Percentiles rank a stretch among this genome's conserved stretches.
Evolutionary conservation across 1,140 invertebrate species (phyloP).

Genomic region (Mylabris phalerata): DNA sequence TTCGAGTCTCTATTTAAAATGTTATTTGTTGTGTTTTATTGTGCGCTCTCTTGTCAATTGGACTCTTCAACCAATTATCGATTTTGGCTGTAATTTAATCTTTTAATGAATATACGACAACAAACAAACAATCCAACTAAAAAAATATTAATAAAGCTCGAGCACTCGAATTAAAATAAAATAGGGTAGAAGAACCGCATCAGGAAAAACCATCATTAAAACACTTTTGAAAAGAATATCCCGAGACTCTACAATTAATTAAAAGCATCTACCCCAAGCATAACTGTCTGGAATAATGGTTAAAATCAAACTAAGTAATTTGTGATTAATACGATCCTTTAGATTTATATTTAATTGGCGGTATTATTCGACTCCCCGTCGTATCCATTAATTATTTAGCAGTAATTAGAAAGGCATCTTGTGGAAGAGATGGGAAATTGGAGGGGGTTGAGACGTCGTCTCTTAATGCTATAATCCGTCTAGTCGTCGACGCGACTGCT

Average conservation of each 20-base stretch:
- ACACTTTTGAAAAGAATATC: neutral
- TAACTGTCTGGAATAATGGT: constrained; percentile 15
- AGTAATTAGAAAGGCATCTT: constrained; percentile 16
- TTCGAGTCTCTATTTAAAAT: constrained; percentile 11
- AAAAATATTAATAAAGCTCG: neutral
- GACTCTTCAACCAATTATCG: neutral
- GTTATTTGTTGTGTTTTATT: constrained; percentile 6
- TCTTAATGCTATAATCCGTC: constrained; percentile 13
- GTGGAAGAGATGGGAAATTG: neutral
- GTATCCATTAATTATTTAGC: constrained; percentile 18
- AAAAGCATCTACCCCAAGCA: constrained; percentile 3
- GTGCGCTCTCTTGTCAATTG: neutral
- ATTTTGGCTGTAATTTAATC: neutral
- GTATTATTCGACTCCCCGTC: constrained; percentile 19
- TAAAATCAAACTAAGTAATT: constrained; percentile 20
- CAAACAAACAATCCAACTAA: neutral
- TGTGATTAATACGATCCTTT: constrained; percentile 19
- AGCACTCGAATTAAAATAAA: no score
- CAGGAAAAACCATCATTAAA: no score
- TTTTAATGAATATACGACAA: neutral
- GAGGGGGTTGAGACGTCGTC: constrained; percentile 2
- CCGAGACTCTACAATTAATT: constrained; percentile 8
- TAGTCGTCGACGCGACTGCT: constrained; percentile 4
- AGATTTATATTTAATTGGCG: constrained; percentile 25
- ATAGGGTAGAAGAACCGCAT: no score